phyloP scores from a whole-genome alignment of 2,888 invertebrate species.

The Trissoscelio sp. region DNA sequence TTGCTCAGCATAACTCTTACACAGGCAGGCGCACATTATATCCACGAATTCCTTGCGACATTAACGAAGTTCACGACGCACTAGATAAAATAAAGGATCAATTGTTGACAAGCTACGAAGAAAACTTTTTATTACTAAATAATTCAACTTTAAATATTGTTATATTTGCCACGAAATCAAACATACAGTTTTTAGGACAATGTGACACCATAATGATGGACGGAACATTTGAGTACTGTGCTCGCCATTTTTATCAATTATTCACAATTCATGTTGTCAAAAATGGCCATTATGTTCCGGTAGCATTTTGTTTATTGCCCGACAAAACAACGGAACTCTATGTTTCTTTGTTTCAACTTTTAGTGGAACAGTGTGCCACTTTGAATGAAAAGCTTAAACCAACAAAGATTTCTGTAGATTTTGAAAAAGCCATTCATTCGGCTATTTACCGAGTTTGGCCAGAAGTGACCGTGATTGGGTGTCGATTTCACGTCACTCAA shows the following conservation, averaged over 20 bases:
- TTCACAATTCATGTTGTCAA: conserved; percentile 13
- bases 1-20: too few species aligned
- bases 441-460: too few species aligned
- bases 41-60: neutral
- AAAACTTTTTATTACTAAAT: neutral
- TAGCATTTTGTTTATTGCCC: conserved; percentile 24
- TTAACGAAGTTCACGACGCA: neutral
- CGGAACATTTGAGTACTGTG: conserved; percentile 11
- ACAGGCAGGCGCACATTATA: neutral
- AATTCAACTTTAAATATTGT: neutral
- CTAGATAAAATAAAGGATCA: neutral
- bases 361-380: neutral
- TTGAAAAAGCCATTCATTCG: too few species aligned
- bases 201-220: neutral
- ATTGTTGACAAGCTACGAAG: neutral
- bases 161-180: neutral
- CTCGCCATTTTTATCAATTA: conserved; percentile 10
- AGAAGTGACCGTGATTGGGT: too few species aligned
- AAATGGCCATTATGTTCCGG: conserved; percentile 18
- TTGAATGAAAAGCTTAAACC: neutral
- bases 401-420: too few species aligned
- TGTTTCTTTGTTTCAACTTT: neutral
- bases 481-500: too few species aligned
- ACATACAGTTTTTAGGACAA: neutral
- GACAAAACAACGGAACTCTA: conserved; percentile 2